Evolutionary conservation across 1,140 invertebrate species (phyloP), one percentile per base, ranked within the genome.

Genomic region (Colletes latitarsis): DNA sequence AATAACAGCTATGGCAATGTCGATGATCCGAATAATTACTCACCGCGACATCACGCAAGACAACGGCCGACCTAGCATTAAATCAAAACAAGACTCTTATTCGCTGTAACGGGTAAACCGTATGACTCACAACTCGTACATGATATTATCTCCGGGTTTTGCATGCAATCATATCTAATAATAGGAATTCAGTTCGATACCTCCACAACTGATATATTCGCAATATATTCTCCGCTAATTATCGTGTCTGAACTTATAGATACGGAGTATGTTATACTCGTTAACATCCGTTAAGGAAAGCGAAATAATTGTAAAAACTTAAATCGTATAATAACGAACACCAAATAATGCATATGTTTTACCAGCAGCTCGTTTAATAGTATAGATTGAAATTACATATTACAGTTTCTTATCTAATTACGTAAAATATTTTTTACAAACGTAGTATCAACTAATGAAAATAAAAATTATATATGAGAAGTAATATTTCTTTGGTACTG

Each of bases 31-130:
- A 63, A 49, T n/a, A 74, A 1, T 30, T 17, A 52, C 5, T 60
- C 4, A 39, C 15, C 1, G 6, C 4, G 55, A 55, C 19, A 1
- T 69, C 49, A 17, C 39, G 39, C 15, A 49, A 64, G 53, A 66
- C 62, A 79, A 21, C 43, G 57, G 72, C 14, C 39, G n/a, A 49
- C 8, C 15, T n/a, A 41, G 12, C 43, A 80, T 73, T n/a, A 64
- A 66, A 17, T 46, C 10, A 57, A 39, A 57, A 57, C 52, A 53
- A 55, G 8, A 64, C 21, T 8, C 9, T 72, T 12, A n/a, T 53
- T 46, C 3, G 0, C 0, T 64, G 49, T 57, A 57, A 46, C 60
- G 17, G 1, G 10, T 8, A 55, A 67, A 46, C 15, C 19, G 41
- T n/a, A 8, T 80, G 77, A 79, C 0, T 79, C 69, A 79, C 3